Percentiles rank a stretch among this genome's conserved stretches.
Conservation (phyloP, 2,113 vertebrate genomes). For the Hymenochirus boettgeri region DNA sequence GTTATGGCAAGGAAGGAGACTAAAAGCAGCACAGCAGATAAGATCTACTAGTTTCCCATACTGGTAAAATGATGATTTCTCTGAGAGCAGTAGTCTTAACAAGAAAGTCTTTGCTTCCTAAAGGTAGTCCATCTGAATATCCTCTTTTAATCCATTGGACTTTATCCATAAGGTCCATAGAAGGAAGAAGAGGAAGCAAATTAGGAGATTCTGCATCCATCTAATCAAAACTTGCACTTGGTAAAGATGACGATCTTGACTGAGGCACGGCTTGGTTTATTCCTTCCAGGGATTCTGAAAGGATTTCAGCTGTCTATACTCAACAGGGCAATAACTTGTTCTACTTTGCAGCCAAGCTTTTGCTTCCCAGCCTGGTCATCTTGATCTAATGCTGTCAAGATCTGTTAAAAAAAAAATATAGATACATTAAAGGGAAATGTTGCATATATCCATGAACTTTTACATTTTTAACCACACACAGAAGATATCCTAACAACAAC, state of each 20-base stretch:
- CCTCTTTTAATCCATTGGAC: slow-evolving; percentile 47
- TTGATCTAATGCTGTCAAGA: slow-evolving; percentile 87
- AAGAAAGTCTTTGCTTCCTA: slow-evolving; percentile 46
- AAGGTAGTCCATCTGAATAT: slow-evolving; percentile 45
- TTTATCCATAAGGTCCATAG: slow-evolving; percentile 45
- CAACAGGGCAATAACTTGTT: slow-evolving; percentile 98
- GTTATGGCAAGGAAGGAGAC: slow-evolving; percentile 41
- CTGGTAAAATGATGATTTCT: slow-evolving; percentile 40
- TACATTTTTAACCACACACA: too few species aligned
- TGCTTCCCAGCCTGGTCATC: slow-evolving; percentile 94
- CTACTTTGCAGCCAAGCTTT: slow-evolving; percentile 97
- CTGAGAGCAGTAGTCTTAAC: slow-evolving; percentile 52
- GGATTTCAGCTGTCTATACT: slow-evolving; percentile 98
- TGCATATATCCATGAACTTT: too few species aligned
- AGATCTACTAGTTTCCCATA: slow-evolving; percentile 47
- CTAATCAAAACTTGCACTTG: slow-evolving; percentile 79
- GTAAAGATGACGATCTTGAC: slow-evolving; percentile 93
- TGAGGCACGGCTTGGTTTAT: slow-evolving; percentile 99
- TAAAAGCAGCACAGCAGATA: slow-evolving; percentile 59
- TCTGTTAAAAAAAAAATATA: slow-evolving; percentile 62
- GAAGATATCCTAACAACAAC: too few species aligned
- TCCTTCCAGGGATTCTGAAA: slow-evolving; percentile 93
- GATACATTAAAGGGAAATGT: slow-evolving; percentile 23
- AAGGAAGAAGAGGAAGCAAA: slow-evolving; percentile 46
- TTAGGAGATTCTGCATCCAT: slow-evolving; percentile 62